Evolutionary conservation across 1,140 invertebrate species (phyloP), one percentile per base, ranked within the genome.

Genomic region (Zaprionus ornatus): DNA sequence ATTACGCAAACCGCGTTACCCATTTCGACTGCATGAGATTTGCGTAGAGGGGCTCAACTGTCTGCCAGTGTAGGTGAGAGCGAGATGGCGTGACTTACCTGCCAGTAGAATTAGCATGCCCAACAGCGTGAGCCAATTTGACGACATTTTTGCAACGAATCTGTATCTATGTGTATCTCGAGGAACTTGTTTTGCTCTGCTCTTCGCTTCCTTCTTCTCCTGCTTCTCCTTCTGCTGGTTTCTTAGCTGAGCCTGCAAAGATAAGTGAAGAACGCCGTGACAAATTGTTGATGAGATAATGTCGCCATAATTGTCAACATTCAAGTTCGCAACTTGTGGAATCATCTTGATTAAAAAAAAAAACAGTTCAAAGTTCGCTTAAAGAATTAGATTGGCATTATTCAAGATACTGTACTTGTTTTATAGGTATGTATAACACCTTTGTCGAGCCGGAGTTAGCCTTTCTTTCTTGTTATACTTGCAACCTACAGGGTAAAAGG

Each of bases 71-170:
- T 29, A 1, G 27, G 6, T 1, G 6, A 10, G 29, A 29, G 37
- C 4, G 23, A 25, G 45, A 4, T 10, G 7, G 17, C 19, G 42
- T 12, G 19, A 40, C 77, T 84, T 63, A 84, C 81, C 81, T 70
- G 81, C 52, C 3, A 84, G 48, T 29, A 84, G 48, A 52, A 75
- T 66, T 25, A 74, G 12, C 9, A 70, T 61, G 48, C 73, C 73
- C 32, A 80, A 48, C 19, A 80, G 25, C 3, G 77, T 45, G 5
- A 77, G 52, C 77, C 81, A 77, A 65, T 77, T 70, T 60, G 77
- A 73, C 42, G 81, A 84, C 81, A 84, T 84, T 70, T 55, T 55
- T 35, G 42, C 19, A 59, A 17, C 35, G 5, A 54, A 54, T 54
- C 19, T 25, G 45, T 50, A 23, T 50, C 21, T 50, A 50, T 40